These are phyloP conservation scores for Dynastes maya DNA, from an alignment of 2,888 invertebrate genomes.

Conservation along the genomic window DNA sequence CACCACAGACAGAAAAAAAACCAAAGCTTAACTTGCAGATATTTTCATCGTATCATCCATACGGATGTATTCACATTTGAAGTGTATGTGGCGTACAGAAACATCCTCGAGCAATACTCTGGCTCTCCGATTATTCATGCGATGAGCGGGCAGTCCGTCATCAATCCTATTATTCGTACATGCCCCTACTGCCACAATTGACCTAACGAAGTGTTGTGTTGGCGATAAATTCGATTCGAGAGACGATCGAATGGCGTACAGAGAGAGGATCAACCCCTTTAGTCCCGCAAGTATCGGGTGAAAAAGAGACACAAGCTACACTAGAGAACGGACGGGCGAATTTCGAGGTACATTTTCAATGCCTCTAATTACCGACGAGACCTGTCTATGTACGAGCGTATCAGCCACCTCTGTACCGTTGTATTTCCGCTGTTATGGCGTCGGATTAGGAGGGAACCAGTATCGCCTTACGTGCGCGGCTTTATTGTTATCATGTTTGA, in stretches of 20 bases:
- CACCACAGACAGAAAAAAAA: no score
- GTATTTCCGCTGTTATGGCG: conserved; percentile 5
- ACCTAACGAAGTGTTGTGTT: conserved; percentile 50
- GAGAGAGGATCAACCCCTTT: conserved; percentile 10
- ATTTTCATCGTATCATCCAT: no score
- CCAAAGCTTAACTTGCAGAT: no score
- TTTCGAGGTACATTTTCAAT: conserved; percentile 37
- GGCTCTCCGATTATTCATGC: conserved; percentile 3
- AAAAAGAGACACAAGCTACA: not conserved
- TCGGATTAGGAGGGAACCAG: not conserved
- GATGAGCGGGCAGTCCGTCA: conserved; percentile 40
- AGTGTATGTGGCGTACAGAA: no score
- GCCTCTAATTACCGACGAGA: conserved; percentile 32
- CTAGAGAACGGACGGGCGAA: conserved; percentile 21
- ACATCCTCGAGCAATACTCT: no score
- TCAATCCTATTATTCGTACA: conserved; percentile 48
- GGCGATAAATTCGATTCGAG: conserved; percentile 47
- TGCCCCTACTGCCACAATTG: conserved; percentile 43
- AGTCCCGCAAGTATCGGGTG: conserved; percentile 4
- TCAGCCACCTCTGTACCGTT: not conserved
- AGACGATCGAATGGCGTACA: conserved; percentile 20
- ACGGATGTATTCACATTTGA: no score
- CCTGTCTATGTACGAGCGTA: not conserved
- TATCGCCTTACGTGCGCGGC: not conserved
- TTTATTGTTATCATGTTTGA: not conserved